Conservation (phyloP, 2,888 invertebrate species). For the Lasioglossum pauxillum region DNA sequence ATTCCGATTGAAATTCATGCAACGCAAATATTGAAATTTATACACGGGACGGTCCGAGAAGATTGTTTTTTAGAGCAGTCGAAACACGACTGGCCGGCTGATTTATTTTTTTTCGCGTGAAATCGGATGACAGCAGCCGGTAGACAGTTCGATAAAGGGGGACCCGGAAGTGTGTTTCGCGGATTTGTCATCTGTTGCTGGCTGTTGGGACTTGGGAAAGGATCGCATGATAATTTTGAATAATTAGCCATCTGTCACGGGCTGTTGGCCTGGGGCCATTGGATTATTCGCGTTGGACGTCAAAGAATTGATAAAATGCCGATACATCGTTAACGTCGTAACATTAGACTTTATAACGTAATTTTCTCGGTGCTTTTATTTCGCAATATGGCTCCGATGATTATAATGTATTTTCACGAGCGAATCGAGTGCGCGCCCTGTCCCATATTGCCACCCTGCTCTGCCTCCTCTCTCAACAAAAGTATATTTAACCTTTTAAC, state of each 20-base stretch:
- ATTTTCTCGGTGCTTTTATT: not conserved
- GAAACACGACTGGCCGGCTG: not conserved
- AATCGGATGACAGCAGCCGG: not conserved
- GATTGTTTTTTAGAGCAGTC: not conserved
- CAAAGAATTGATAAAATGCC: not conserved
- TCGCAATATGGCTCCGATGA: not conserved
- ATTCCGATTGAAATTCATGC: not conserved
- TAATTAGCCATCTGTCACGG: slow-evolving; percentile 3
- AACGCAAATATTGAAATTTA: not conserved
- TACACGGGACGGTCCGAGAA: not conserved
- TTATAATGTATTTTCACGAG: not conserved
- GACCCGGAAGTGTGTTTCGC: not conserved
- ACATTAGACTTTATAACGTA: slow-evolving; percentile 5
- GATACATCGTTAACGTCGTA: slow-evolving; percentile 1
- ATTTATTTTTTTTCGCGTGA: not conserved
- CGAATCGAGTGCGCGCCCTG: not conserved
- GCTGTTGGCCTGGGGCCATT: slow-evolving; percentile 1
- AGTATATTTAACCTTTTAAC: not conserved
- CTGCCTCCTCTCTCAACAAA: not conserved
- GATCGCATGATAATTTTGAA: slow-evolving; percentile 6
- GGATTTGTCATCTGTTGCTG: slow-evolving; percentile 10
- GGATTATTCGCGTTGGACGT: not conserved
- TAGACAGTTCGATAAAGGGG: not conserved
- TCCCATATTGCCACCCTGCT: not conserved
- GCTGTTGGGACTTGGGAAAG: not conserved